A percentile compares a stretch with the other conserved stretches of the same genome.
These are phyloP conservation scores for Corythaixoides concolor DNA, from an alignment of 2,113 vertebrate genomes.

Conservation along the genomic window DNA sequence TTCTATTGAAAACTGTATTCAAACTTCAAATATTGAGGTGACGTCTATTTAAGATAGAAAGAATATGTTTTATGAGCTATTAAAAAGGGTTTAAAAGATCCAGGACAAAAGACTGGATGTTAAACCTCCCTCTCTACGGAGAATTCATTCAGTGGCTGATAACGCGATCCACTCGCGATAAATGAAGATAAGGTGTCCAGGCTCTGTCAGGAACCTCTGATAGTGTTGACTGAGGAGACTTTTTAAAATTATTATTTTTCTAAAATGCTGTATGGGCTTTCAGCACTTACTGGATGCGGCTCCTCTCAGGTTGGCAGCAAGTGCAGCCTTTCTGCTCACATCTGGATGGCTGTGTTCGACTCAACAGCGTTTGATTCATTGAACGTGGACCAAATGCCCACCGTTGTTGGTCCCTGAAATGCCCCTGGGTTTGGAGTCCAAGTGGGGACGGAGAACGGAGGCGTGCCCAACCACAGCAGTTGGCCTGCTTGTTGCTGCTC, in stretches of 20 bases:
- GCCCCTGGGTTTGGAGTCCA: accelerated
- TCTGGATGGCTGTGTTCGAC: not conserved
- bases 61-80: not conserved
- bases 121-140: not conserved
- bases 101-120: not conserved
- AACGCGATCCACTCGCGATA: not conserved
- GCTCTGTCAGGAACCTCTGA: not conserved
- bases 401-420: accelerated
- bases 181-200: not conserved
- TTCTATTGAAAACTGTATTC: not conserved
- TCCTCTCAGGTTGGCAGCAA: not conserved
- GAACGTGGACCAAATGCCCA: accelerated
- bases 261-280: not conserved
- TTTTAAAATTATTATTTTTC: not conserved
- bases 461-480: accelerated
- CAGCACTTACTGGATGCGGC: accelerated
- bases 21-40: not conserved
- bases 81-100: not conserved
- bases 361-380: accelerated
- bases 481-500: not conserved
- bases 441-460: accelerated
- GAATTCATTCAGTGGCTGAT: not conserved
- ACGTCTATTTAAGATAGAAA: not conserved
- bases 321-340: accelerated
- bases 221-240: not conserved